Evolutionary conservation across 1,140 invertebrate genomes (phyloP), one percentile per base, ranked within the genome.

Genomic region (Diorhabda elongata): DNA sequence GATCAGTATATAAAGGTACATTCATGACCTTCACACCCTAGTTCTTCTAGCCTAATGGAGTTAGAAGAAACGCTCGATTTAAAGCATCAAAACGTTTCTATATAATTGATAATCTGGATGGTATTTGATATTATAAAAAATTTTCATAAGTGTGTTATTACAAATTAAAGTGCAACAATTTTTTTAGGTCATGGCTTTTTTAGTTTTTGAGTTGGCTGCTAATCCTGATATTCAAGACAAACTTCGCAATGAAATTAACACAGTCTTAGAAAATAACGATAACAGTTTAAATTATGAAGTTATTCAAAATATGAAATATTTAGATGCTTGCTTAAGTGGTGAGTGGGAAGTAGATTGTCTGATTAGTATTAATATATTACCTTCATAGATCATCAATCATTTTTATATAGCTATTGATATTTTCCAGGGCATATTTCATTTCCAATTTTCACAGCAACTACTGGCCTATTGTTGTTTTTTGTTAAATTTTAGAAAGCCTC

Each of bases 141-240:
- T 26, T 26, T 26, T 26, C 26, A 26, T 26, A 26, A 26, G 26
- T 26, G 26, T 26, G 26, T 26, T 1, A 26, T 26, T 26, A 26
- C 26, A 26, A 26, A 26, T 26, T 26, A 26, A 26, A 26, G 26
- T 26, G 26, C 26, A 26, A 26, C 26, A 26, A 26, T 26, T 26
- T 26, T 67, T 71, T 43, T 6, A 67, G 11, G 71, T 71, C 3
- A 71, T 77, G 59, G 69, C 68, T 61, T 72, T 70, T 64, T 45
- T 72, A 0, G 26, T 77, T 8, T 91, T 89, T 75, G 84, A 88
- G 63, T 76, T 92, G 11, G 86, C 90, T 3, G 81, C 71, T 11
- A 87, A 90, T 81, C 86, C 83, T 3, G 81, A 85, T 2, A 84
- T 86, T 57, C 91, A 93, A 75, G 81, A 88, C 1, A 89, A 87